Base-by-base conservation (phyloP, 2,797 vertebrate species). In the Urocyon cinereoargenteus region DNA sequence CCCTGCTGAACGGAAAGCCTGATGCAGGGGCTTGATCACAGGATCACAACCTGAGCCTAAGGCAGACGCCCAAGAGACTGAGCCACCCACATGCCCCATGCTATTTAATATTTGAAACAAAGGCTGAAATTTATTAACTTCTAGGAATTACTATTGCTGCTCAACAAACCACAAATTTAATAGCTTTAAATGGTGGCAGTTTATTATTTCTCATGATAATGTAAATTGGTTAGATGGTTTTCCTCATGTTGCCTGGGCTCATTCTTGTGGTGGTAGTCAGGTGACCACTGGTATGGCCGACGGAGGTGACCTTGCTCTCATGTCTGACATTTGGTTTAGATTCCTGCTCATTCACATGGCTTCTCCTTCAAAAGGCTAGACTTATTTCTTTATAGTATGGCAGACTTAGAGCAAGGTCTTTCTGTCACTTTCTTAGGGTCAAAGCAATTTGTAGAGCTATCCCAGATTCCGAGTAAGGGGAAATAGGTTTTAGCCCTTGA, bases 401-500 rank as follows among this genome's bases (percentile, higher is more conserved):
- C 31, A 45, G 24, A 40, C 51, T 62, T 72, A 77, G 57, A 86
- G 53, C 59, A 78, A 24, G 19, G 28, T 61, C 40, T 82, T 36
- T 85, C 19, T 84, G 34, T 94, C 51, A 94, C 5, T 84, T 90
- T 73, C 49, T 85, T 12, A 70, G 89, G 51, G 51, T 75, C 62
- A 88, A 51, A 91, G 28, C 18, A 88, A 86, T 36, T 96, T 61
- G 64, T 12, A 96, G 70, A 91, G 45, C 24, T 81, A 94, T 53
- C 55, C 40, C 57, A 94, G 82, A 90, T 84, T 92, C 57, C 75
- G 19, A 88, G 61, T 49, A 92, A 61, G 24, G 21, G 22, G 24
- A 97, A 87, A 55, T 31, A 89, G 59, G 24, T 85, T 91, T 97
- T 51, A 93, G 45, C 57, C 88, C 59, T 97, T 86, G 36, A 59